Evolutionary conservation across 1,140 invertebrate species (phyloP).

Genomic region (Neotoxoptera formosana): DNA sequence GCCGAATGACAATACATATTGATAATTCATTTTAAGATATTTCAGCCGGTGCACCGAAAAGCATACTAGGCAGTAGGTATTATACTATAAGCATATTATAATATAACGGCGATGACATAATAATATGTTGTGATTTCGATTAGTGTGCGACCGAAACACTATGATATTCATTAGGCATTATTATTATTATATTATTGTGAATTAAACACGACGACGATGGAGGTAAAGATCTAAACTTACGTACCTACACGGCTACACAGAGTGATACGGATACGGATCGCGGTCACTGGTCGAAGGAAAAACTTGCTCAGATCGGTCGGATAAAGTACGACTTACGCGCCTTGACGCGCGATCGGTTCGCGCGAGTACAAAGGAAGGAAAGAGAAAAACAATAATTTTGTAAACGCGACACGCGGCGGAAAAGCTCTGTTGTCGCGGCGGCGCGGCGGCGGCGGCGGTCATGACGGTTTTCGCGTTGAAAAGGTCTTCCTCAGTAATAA

Average conservation of each 20-base stretch:
- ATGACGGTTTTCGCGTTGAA: background rate
- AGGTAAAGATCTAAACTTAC: background rate
- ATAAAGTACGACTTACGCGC: background rate
- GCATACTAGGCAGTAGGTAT: too few species aligned
- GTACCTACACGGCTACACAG: too few species aligned
- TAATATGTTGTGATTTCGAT: too few species aligned
- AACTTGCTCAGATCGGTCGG: background rate
- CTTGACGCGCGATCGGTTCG: background rate
- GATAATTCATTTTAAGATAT: too few species aligned
- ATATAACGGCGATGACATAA: too few species aligned
- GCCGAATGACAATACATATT: too few species aligned
- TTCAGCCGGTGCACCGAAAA: too few species aligned
- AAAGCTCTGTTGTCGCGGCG: background rate
- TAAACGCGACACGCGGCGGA: background rate
- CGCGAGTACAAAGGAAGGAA: background rate
- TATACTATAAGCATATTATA: too few species aligned
- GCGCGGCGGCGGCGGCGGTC: too few species aligned
- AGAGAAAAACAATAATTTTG: background rate
- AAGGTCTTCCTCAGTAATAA: background rate
- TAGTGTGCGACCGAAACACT: too few species aligned
- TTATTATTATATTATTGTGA: background rate
- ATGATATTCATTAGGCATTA: too few species aligned
- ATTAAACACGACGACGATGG: background rate
- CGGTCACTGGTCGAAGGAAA: too few species aligned
- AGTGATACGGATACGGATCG: background rate